Percentiles rank a stretch among this genome's conserved stretches.
These are phyloP conservation scores for Morpho achilles DNA, from an alignment of 2,888 invertebrate genomes.

Conservation along the genomic window DNA sequence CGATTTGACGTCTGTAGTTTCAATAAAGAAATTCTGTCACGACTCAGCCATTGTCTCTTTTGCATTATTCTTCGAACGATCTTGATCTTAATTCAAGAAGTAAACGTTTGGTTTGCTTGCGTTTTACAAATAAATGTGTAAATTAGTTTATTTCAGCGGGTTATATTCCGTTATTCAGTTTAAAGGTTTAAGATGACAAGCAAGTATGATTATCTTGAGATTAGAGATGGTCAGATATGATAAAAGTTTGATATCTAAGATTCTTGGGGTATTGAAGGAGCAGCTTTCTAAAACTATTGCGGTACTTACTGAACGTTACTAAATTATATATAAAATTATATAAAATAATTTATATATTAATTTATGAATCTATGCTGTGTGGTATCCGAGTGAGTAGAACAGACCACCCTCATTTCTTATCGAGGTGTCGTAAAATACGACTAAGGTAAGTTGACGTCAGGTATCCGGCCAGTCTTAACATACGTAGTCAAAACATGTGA, in stretches of 20 bases:
- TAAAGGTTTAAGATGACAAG: conserved; percentile 1
- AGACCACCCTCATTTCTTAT: too few relatives aligned
- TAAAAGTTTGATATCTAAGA: background rate
- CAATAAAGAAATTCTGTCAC: conserved; percentile 61
- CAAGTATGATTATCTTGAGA: conserved; percentile 5
- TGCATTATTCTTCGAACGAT: conserved; percentile 46
- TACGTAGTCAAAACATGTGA: too few relatives aligned
- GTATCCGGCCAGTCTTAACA: too few relatives aligned
- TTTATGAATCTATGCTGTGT: too few relatives aligned
- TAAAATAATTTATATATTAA: too few relatives aligned
- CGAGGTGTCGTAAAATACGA: too few relatives aligned
- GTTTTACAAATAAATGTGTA: background rate
- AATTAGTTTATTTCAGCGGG: background rate
- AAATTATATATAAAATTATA: too few relatives aligned
- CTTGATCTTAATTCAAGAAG: conserved; percentile 46
- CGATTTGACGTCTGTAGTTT: conserved; percentile 32
- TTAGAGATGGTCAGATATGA: conserved; percentile 6
- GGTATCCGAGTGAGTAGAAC: too few relatives aligned
- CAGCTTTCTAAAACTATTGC: too few relatives aligned
- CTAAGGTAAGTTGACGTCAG: too few relatives aligned
- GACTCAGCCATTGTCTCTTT: conserved; percentile 52
- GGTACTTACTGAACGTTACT: too few relatives aligned
- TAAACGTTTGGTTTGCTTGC: conserved; percentile 4
- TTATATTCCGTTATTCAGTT: background rate
- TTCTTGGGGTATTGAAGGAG: too few relatives aligned